phyloP scores from a whole-genome alignment of 1,140 invertebrate species.

The Pinna nobilis region DNA sequence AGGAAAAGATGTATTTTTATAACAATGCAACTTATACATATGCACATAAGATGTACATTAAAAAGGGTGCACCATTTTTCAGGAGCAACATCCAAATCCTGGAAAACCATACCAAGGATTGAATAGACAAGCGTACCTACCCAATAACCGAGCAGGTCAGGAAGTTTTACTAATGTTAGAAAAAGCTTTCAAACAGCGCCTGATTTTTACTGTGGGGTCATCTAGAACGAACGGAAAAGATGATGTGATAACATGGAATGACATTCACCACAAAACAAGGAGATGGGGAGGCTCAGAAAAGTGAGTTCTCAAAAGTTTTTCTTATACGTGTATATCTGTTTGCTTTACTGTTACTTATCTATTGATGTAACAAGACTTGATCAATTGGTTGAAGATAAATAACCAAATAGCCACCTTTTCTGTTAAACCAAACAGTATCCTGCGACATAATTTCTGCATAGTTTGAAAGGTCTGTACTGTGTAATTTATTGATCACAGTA shows the following conservation, averaged over 20 bases:
- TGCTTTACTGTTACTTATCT: neutral
- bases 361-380: neutral
- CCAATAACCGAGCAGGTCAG: slow-evolving; percentile 48
- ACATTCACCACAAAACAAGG: slow-evolving; percentile 88
- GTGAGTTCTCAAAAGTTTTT: slow-evolving; percentile 15
- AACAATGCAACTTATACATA: neutral
- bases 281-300: slow-evolving; percentile 34
- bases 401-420: neutral
- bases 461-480: neutral
- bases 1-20: neutral
- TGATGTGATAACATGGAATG: slow-evolving; percentile 92
- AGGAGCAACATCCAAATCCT: slow-evolving; percentile 54
- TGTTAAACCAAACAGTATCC: neutral
- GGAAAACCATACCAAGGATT: slow-evolving; percentile 43
- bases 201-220: slow-evolving; percentile 89
- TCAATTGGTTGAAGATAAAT: neutral
- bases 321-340: neutral
- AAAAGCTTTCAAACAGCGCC: slow-evolving; percentile 86
- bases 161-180: slow-evolving; percentile 81
- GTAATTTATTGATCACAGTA: neutral
- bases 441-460: neutral
- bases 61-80: slow-evolving; percentile 2
- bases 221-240: slow-evolving; percentile 90
- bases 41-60: neutral
- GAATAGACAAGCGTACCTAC: slow-evolving; percentile 49